Base-by-base conservation (phyloP, 1,140 invertebrate species). In the Apis mellifera region DNA sequence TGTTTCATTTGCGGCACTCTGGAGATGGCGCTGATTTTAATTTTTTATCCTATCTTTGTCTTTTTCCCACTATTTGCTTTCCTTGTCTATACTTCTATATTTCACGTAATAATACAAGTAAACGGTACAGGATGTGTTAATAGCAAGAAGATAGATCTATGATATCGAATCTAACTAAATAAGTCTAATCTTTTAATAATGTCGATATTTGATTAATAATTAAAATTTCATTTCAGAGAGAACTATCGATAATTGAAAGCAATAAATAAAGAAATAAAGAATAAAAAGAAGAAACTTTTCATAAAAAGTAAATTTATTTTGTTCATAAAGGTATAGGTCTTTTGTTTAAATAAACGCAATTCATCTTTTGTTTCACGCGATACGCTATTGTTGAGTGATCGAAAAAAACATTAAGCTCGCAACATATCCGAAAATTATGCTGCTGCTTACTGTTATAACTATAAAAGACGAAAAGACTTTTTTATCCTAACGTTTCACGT, bases 221-320 rank as follows among this genome's bases (percentile, higher is more conserved):
- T 42, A 42, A 42, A 42, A 42, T 42, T 42, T 42, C 0, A 42
- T 7, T 26, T 26, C 5, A 42, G 5, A 42, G 32, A 0, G 32
- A 42, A 42, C 32, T 42, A 42, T 42, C 5, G 7, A 42, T 7
- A 42, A 59, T 59, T 9, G 19, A 17, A 32, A 7, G 62, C 9
- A 23, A 15, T 64, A 32, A 64, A 64, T n/a, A 17, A 13, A 66
- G 19, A 42, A 1, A 1, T 12, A n/a, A 21, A 12, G 15, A 42
- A 66, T 42, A 8, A 68, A 9, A 1, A 1, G 19, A 11, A 15
- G 12, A 9, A 2, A 21, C 52, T 19, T 75, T 66, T 75, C 55
- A 19, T 81, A 81, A 75, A 81, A 81, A 75, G 32, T 81, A 81
- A 75, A 81, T 81, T 81, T 81, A 81, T 81, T 81, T 65, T n/a